Evolutionary conservation across 2,888 invertebrate species (phyloP).

Genomic region (Tenthredo scrophulariae): DNA sequence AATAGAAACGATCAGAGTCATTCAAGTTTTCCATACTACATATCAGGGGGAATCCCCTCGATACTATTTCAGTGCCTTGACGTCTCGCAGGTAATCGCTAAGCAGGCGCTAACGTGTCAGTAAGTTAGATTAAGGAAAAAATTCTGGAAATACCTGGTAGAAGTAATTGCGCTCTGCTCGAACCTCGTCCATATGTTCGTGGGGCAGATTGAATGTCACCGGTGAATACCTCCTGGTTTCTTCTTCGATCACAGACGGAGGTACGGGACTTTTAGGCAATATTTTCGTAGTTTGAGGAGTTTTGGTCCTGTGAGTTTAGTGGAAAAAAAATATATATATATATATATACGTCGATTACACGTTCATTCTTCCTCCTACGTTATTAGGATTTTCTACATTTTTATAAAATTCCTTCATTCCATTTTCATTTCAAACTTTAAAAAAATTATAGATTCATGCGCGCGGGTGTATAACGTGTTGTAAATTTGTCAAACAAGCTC

Average conservation of each 20-base stretch:
- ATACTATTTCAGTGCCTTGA: background rate
- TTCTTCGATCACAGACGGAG: slow-evolving; percentile 65
- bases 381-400: background rate
- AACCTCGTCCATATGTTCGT: slow-evolving; percentile 74
- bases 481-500: background rate
- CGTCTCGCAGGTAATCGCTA: background rate
- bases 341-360: background rate
- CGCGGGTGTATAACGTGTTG: background rate
- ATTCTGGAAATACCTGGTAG: slow-evolving; percentile 70
- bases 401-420: background rate
- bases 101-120: background rate
- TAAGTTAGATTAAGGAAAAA: background rate
- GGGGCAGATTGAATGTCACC: slow-evolving; percentile 66
- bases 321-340: background rate
- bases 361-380: background rate
- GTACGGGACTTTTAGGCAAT: slow-evolving; percentile 75
- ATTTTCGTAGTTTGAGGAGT: slow-evolving; percentile 68
- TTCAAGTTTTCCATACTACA: background rate
- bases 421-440: background rate
- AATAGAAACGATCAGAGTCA: background rate
- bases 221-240: slow-evolving; percentile 66
- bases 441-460: background rate
- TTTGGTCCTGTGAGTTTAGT: slow-evolving; percentile 3
- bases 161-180: slow-evolving; percentile 74
- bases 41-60: background rate